Conservation (phyloP, 2,888 invertebrate genomes). For the Arenicola marina region DNA sequence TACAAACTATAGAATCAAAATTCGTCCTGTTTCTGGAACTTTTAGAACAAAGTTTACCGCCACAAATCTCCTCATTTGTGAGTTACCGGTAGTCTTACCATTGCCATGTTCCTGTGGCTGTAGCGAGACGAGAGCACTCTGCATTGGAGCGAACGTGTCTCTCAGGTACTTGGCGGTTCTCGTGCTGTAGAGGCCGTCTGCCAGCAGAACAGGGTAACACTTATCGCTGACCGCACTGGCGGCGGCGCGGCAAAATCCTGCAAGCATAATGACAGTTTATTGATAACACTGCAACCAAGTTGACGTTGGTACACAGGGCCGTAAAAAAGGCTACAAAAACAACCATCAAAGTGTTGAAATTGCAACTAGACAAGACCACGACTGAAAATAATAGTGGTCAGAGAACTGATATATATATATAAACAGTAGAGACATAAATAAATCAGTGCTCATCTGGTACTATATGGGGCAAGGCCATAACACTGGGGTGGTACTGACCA, state of each 20-base stretch:
- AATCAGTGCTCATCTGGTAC: no score
- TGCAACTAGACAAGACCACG: neutral
- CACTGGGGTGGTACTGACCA: constrained; percentile 5
- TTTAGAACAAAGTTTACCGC: no score
- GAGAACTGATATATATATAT: neutral
- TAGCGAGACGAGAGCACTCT: constrained; percentile 37
- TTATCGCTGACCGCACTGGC: constrained; percentile 48
- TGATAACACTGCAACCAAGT: neutral
- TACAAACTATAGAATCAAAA: no score
- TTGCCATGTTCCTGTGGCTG: neutral
- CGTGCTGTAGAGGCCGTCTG: constrained; percentile 49
- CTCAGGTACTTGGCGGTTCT: constrained; percentile 49
- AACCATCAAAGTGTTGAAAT: neutral
- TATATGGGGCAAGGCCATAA: neutral
- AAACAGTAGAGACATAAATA: neutral
- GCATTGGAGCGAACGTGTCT: constrained; percentile 52
- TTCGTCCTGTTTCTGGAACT: no score
- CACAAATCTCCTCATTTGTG: no score
- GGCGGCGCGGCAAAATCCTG: constrained; percentile 46
- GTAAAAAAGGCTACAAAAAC: neutral
- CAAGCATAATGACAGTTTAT: neutral
- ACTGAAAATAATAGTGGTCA: neutral
- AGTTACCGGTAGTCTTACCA: neutral
- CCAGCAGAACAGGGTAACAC: constrained; percentile 52
- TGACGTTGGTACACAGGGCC: neutral